Percentiles rank a stretch among this genome's conserved stretches.
phyloP scores from a whole-genome alignment of 2,113 vertebrate genomes.

The Cyprinodon tularosa region DNA sequence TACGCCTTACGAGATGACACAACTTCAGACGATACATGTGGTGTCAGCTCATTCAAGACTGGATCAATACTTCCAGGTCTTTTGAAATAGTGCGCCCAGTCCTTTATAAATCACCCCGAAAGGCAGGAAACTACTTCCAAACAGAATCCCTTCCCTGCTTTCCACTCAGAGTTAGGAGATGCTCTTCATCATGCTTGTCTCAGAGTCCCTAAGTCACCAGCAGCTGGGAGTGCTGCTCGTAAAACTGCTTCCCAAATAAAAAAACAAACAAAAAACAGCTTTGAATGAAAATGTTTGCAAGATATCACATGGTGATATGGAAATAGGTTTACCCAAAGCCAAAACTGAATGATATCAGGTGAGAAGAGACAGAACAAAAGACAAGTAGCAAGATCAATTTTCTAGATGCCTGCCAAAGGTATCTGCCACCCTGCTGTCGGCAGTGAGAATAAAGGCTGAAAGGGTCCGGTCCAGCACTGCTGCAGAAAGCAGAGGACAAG shows the following conservation, averaged over 20 bases:
- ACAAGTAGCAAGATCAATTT: conserved; percentile 30
- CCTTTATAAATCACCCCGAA: conserved; percentile 64
- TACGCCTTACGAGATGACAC: conserved; percentile 39
- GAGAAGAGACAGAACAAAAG: not conserved
- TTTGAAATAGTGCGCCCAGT: conserved; percentile 60
- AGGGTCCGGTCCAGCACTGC: conserved; percentile 44
- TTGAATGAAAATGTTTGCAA: conserved; percentile 8
- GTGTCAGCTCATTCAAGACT: conserved; percentile 47
- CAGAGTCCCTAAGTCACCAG: conserved; percentile 21
- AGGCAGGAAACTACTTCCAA: conserved; percentile 32
- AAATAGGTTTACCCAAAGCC: not conserved
- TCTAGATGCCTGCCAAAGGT: conserved; percentile 34
- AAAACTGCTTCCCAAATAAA: conserved; percentile 35
- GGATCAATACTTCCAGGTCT: conserved; percentile 62
- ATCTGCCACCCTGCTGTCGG: conserved; percentile 40
- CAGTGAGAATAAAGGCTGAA: conserved; percentile 65
- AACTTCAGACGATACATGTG: conserved; percentile 49
- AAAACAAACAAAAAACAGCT: conserved; percentile 27
- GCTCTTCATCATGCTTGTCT: conserved; percentile 48
- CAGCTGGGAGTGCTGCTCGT: conserved; percentile 33
- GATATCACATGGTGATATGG: not conserved
- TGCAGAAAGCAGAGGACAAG: conserved; percentile 57
- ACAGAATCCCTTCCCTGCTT: conserved; percentile 9
- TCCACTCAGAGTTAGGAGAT: conserved; percentile 23
- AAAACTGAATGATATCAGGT: not conserved